A percentile compares a stretch with the other conserved stretches of the same genome.
Conservation (phyloP, 2,797 vertebrate genomes). For the Vireo griseus region DNA sequence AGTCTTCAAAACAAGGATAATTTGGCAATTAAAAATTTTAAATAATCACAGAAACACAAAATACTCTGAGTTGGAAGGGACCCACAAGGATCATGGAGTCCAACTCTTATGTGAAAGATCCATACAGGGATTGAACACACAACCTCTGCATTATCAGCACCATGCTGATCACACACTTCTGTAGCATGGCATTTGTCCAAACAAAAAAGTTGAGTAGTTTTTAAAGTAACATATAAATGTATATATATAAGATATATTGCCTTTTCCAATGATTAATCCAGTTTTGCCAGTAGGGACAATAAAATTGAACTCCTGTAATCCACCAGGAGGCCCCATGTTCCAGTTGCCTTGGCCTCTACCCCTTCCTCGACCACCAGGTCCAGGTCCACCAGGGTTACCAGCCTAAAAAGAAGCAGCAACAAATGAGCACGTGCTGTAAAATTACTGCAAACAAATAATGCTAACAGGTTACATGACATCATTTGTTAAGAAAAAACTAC, state of each 20-base stretch:
- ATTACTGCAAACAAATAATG: neutral
- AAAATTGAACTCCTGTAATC: slow-evolving; percentile 97
- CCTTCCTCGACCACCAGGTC: slow-evolving; percentile 88
- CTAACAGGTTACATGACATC: neutral
- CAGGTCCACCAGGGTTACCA: slow-evolving; percentile 85
- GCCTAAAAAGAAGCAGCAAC: slow-evolving; percentile 67
- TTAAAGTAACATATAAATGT: neutral
- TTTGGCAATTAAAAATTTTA: neutral
- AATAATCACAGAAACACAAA: neutral
- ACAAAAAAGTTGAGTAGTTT: neutral
- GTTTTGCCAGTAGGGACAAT: slow-evolving; percentile 98
- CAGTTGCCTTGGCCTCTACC: slow-evolving; percentile 97
- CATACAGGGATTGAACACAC: rapidly evolving
- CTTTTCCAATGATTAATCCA: slow-evolving; percentile 98
- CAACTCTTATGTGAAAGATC: neutral
- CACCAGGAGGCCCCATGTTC: slow-evolving; percentile 98
- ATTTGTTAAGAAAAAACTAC: neutral
- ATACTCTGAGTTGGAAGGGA: neutral
- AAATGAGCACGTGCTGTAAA: neutral
- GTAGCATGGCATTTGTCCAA: neutral
- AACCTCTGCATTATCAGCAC: neutral
- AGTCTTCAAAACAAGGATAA: neutral
- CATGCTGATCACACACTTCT: neutral
- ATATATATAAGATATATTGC: slow-evolving; percentile 54
- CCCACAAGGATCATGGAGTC: neutral